Evolutionary conservation across 2,888 invertebrate genomes (phyloP).

Genomic region (Agrotis exclamationis): DNA sequence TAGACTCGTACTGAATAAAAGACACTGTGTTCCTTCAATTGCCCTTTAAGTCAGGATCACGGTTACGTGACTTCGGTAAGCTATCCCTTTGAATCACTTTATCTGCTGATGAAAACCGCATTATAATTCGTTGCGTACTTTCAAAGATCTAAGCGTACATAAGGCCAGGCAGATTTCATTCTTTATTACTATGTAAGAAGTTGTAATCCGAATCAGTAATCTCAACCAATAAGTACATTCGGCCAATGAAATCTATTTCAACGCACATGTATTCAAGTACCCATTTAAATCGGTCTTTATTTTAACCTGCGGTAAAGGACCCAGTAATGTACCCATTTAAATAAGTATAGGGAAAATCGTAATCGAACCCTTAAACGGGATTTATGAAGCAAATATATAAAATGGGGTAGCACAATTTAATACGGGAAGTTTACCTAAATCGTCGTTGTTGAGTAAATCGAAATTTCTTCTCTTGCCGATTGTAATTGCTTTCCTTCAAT

Average conservation of each 20-base stretch:
- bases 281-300: constrained; percentile 55
- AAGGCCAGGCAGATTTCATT: too few species aligned
- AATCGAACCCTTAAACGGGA: constrained; percentile 80
- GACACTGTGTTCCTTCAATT: too few species aligned
- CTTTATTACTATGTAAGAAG: too few species aligned
- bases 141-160: too few species aligned
- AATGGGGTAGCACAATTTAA: constrained; percentile 79
- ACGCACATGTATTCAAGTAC: constrained; percentile 48
- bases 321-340: constrained; percentile 74
- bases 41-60: too few species aligned
- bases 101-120: too few species aligned
- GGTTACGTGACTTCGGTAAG: too few species aligned
- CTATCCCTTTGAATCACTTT: too few species aligned
- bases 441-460: constrained; percentile 83
- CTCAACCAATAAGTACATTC: neutral
- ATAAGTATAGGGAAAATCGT: constrained; percentile 76
- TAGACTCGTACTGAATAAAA: too few species aligned
- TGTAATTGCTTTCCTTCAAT: constrained; percentile 88
- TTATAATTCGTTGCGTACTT: too few species aligned
- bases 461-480: constrained; percentile 83
- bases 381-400: constrained; percentile 82
- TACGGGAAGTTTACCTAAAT: constrained; percentile 84
- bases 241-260: constrained; percentile 26
- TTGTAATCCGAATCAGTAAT: neutral
- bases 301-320: constrained; percentile 63